These are phyloP conservation scores for Jaculus jaculus DNA, from an alignment of 2,113 vertebrate species.

Conservation along the genomic window DNA sequence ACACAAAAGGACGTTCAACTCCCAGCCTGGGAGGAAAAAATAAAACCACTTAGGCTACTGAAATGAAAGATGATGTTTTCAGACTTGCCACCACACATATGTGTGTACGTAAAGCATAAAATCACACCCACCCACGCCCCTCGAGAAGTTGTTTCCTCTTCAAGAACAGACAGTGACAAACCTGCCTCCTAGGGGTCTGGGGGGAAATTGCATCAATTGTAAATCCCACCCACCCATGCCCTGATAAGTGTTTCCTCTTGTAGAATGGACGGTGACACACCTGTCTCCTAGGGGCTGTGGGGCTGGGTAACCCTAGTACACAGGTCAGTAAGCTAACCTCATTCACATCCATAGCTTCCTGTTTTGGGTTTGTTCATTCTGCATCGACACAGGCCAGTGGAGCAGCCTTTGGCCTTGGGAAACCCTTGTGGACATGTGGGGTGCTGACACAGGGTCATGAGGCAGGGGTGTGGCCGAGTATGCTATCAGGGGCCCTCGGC, in stretches of 20 bases:
- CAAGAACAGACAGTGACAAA: rapidly evolving
- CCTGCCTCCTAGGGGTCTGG: background rate
- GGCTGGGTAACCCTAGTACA: too few species aligned
- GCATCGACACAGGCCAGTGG: background rate
- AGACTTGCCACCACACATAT: background rate
- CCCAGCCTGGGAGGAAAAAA: background rate
- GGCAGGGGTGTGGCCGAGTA: background rate
- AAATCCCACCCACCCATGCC: too few species aligned
- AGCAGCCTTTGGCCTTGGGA: background rate
- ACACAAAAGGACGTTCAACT: too few species aligned
- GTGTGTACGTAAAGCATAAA: rapidly evolving
- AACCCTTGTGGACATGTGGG: too few species aligned
- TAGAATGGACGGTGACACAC: too few species aligned
- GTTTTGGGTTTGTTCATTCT: too few species aligned
- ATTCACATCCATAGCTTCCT: too few species aligned
- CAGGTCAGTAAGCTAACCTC: too few species aligned
- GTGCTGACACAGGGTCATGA: background rate
- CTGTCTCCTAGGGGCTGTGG: too few species aligned
- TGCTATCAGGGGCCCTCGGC: background rate
- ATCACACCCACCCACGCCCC: too few species aligned
- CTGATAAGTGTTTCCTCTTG: too few species aligned
- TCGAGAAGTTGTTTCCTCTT: background rate
- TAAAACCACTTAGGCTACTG: background rate
- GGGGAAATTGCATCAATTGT: too few species aligned
- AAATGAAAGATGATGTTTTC: background rate